Base-by-base conservation (phyloP, 2,888 invertebrate species). In the Cryptus armator region DNA sequence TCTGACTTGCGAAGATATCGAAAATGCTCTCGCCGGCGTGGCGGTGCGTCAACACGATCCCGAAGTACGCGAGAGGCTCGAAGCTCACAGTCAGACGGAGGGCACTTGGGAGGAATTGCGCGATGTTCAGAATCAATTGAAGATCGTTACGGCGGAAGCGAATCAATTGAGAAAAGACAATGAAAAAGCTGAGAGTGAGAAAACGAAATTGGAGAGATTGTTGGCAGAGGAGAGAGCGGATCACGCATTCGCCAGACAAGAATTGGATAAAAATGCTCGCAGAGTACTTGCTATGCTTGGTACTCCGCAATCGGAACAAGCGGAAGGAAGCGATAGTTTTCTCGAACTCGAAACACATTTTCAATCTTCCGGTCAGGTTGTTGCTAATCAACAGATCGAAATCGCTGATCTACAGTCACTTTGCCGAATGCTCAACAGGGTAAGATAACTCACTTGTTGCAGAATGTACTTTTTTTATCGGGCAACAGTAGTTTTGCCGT, bases 281-380 rank as follows among this genome's bases (percentile, higher is more conserved):
- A 94, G 97, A 72, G 96, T 97, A 56, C 94, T 97, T 87, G 96
- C 94, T 2, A 95, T 95, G 92, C 89, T 95, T 5, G 95, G 95
- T 1, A 93, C 93, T 0, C 93, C 93, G 2, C 90, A 91, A 70
- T 92, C 93, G 0, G 93, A 93, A 66, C 91, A 93, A 7, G 89
- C 92, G 81, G 96, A 96, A 83, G 95, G 96, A 2, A 95, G 95
- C 68, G 97, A 97, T 77, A 97, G 97, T 90, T 95, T 97, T 75
- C 94, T 97, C 29, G 97, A 97, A 85, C 92, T 97, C 76, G 97
- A 97, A 90, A 96, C 96, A 14, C 97, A 97, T 90, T 95, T 97
- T 84, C 96, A 97, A 88, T 95, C 97, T 72, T 97, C 97, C 3
- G 96, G 97, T 29, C 96, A 97, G 91, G 95, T 97, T 81, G 95